Percentiles rank a stretch among this genome's conserved stretches.
Conservation (phyloP, 2,113 vertebrate species). For the Myodes glareolus region DNA sequence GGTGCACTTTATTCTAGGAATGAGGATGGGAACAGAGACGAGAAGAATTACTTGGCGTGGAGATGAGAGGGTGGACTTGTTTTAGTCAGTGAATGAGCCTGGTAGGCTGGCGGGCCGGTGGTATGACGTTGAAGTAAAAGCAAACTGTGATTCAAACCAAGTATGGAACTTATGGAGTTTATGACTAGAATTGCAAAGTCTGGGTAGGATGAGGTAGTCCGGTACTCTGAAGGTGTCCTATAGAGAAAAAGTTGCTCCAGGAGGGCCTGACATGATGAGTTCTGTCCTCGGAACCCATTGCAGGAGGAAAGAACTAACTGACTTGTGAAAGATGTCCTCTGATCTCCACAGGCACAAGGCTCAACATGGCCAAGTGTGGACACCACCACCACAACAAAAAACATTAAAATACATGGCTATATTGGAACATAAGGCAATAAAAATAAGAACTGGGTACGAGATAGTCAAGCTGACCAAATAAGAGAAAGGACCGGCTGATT, state of each 20-base stretch:
- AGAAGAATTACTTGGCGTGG: not conserved
- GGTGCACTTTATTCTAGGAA: not conserved
- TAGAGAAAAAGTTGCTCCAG: no score
- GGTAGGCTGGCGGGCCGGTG: not conserved
- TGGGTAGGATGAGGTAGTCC: no score
- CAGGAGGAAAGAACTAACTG: not conserved
- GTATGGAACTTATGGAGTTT: no score
- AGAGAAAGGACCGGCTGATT: not conserved
- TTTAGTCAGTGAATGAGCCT: not conserved
- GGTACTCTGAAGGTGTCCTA: not conserved
- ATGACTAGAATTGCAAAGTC: not conserved
- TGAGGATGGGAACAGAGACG: not conserved
- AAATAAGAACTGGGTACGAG: not conserved
- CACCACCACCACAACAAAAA: not conserved
- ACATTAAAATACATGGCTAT: not conserved
- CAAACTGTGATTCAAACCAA: not conserved
- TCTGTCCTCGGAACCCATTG: not conserved
- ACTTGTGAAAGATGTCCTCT: not conserved
- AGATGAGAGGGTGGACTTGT: no score
- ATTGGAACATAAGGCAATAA: not conserved
- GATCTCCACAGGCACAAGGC: no score
- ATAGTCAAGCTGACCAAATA: not conserved
- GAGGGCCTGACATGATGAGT: no score
- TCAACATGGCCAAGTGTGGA: not conserved
- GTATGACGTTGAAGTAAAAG: not conserved